Conservation (phyloP, 2,113 vertebrate species). For the Stigmatopora argus region DNA sequence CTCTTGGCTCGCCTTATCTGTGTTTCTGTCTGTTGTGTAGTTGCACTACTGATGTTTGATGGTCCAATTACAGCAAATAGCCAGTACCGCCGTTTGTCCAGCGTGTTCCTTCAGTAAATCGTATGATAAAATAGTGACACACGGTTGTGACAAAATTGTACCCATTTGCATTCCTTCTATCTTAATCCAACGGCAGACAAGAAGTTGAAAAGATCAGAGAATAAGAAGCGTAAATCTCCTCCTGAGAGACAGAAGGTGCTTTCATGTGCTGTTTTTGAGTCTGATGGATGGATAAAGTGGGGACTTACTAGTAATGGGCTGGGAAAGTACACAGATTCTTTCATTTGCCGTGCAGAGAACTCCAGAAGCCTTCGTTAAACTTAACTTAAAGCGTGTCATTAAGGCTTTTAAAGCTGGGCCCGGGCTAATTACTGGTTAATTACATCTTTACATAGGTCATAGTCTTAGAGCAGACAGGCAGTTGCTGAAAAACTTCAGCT, state of each 20-base stretch:
- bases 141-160: slow-evolving; percentile 18
- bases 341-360: slow-evolving; percentile 32
- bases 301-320: slow-evolving; percentile 20
- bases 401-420: slow-evolving; percentile 18
- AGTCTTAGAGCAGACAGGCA: slow-evolving; percentile 14
- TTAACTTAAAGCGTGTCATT: slow-evolving; percentile 33
- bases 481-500: slow-evolving; percentile 17
- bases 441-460: slow-evolving; percentile 43
- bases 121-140: slow-evolving; percentile 17
- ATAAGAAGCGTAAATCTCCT: slow-evolving; percentile 18
- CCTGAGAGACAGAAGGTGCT: slow-evolving; percentile 8
- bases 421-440: slow-evolving; percentile 51
- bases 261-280: slow-evolving; percentile 13
- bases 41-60: slow-evolving; percentile 23
- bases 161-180: slow-evolving; percentile 24
- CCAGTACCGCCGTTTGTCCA: slow-evolving; percentile 28
- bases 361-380: slow-evolving; percentile 34
- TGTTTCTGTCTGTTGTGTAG: slow-evolving; percentile 29
- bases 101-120: slow-evolving; percentile 24
- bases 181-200: slow-evolving; percentile 16
- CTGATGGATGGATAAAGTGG: not conserved
- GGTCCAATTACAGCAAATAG: slow-evolving; percentile 41
- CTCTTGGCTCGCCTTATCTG: slow-evolving; percentile 17
- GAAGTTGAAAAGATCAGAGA: slow-evolving; percentile 17
- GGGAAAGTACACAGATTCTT: slow-evolving; percentile 24